Base-by-base conservation (phyloP, 2,888 invertebrate species). In the Zonitis immaculata region DNA sequence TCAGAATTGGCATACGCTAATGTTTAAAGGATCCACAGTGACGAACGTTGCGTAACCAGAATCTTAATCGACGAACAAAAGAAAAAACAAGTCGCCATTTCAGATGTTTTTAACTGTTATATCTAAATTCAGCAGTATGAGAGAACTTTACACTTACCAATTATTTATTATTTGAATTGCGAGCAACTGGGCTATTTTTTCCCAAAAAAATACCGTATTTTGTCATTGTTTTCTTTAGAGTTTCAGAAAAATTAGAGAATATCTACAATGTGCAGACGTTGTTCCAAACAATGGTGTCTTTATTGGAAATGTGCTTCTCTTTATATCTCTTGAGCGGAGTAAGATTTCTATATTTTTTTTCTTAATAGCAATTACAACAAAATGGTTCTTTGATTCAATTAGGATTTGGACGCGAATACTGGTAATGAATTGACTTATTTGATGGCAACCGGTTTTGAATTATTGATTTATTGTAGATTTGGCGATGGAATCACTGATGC, bases 181-280 rank as follows among this genome's bases (percentile, higher is more conserved):
- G n/a, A n/a, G n/a, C n/a, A n/a, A n/a, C n/a, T n/a, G n/a, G n/a
- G n/a, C n/a, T n/a, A n/a, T 44, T 44, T 18, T 44, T 8, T 44
- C 16, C 16, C 16, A 18, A 16, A 9, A 6, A 18, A 39, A 2
- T 39, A 2, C 11, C 4, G n/a, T 20, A 7, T 8, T 9, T 44
- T 22, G 25, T 14, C 4, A 14, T 47, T 51, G 11, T 12, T 28
- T 32, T 27, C 52, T 54, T 42, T 22, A 61, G 59, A 35, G 55
- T 65, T 50, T 56, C 56, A 27, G 49, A 53, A 46, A 56, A 57
- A 20, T 22, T 65, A 30, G 65, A 65, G 52, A 47, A 53, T 27
- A 52, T 63, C n/a, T 65, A 61, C 47, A 60, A 60, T 8, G 49
- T 54, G 11, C 62, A 62, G 25, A 63, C 61, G 6, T 54, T 62